phyloP scores from a whole-genome alignment of 1,140 invertebrate genomes.

The Antheraea mylitta region DNA sequence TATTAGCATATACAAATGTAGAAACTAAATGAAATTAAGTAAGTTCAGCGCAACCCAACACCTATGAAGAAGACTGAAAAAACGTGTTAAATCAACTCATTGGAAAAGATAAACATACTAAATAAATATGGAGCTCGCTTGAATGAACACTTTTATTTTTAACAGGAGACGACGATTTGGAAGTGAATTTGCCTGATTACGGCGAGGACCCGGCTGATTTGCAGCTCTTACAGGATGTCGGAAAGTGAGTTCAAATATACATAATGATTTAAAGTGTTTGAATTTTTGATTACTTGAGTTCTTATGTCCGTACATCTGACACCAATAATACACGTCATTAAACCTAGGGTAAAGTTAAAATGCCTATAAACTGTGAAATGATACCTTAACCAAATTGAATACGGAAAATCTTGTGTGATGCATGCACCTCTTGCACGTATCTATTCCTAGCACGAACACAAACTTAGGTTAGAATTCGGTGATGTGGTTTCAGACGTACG shows the following conservation, averaged over 20 bases:
- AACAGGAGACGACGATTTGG: constrained; percentile 64
- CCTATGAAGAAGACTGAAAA: not conserved
- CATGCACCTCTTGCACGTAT: constrained; percentile 9
- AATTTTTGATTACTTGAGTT: not conserved
- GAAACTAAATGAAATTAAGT: not conserved
- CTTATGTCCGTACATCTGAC: not conserved
- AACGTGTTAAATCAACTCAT: constrained; percentile 1
- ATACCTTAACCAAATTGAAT: not conserved
- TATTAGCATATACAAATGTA: not conserved
- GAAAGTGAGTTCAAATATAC: constrained; percentile 52
- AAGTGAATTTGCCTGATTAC: constrained; percentile 57
- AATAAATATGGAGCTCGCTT: constrained; percentile 9
- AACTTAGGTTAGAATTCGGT: constrained; percentile 69
- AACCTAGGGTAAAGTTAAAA: no score
- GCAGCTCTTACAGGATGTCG: constrained; percentile 64
- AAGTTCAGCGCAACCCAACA: not conserved
- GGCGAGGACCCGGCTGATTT: constrained; percentile 59
- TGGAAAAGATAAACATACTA: constrained; percentile 2
- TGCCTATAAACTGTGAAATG: not conserved
- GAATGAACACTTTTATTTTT: constrained; percentile 16
- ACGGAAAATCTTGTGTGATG: not conserved
- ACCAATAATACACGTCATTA: no score
- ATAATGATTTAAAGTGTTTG: not conserved
- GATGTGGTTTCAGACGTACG: constrained; percentile 87
- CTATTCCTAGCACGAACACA: constrained; percentile 31